Conservation (phyloP, 2,797 vertebrate genomes). For the Hypotaenidia okinawae region DNA sequence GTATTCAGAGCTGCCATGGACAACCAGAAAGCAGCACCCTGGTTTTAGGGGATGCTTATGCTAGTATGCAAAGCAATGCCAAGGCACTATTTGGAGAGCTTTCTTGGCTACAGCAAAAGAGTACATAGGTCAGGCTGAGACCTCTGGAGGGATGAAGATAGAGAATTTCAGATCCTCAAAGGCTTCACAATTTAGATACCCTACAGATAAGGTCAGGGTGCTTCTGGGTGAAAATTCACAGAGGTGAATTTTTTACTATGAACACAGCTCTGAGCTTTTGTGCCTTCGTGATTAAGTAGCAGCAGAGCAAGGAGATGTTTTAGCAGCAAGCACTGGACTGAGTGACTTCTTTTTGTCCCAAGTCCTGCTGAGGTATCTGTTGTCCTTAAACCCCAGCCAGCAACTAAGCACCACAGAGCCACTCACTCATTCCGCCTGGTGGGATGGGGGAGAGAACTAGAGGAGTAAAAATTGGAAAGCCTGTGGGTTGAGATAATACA, state of each 20-base stretch:
- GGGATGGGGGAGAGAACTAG: too few relatives aligned
- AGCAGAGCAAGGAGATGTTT: background rate
- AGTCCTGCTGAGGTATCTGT: background rate
- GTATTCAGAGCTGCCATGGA: background rate
- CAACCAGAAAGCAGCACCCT: background rate
- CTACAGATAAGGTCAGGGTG: background rate
- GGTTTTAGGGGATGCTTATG: background rate
- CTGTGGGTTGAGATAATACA: too few relatives aligned
- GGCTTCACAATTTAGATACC: background rate
- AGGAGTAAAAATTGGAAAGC: too few relatives aligned
- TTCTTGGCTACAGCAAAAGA: background rate
- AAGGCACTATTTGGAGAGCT: background rate
- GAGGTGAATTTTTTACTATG: background rate
- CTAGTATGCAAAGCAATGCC: background rate
- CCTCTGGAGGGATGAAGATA: background rate
- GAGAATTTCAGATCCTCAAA: background rate
- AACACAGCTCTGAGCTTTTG: background rate
- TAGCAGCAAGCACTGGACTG: background rate
- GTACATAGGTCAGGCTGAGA: background rate
- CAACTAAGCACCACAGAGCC: too few relatives aligned
- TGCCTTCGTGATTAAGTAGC: background rate
- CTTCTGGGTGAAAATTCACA: background rate
- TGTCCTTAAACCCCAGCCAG: too few relatives aligned
- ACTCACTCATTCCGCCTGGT: too few relatives aligned
- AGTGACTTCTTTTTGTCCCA: background rate